Conservation (phyloP, 2,888 invertebrate genomes). For the Athripsodes cinereus region DNA sequence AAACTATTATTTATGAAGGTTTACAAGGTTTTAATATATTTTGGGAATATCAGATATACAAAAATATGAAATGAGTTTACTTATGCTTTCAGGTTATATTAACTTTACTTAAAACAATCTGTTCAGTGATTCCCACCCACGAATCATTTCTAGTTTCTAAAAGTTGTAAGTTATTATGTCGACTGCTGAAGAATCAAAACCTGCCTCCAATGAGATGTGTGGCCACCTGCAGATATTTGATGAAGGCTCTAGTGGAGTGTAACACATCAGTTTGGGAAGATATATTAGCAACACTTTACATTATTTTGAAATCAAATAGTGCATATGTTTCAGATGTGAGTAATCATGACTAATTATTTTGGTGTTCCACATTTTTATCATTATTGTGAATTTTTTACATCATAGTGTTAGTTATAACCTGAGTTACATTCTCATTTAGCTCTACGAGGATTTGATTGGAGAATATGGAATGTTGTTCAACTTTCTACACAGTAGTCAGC, state of each 20-base stretch:
- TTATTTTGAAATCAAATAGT: conserved; percentile 34
- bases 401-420: not conserved
- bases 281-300: conserved; percentile 36
- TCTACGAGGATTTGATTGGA: conserved; percentile 39
- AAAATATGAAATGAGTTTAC: conserved; percentile 10
- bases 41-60: not conserved
- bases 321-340: conserved; percentile 26
- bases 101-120: conserved; percentile 35
- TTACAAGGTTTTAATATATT: too few species aligned
- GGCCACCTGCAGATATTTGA: conserved; percentile 36
- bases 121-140: conserved; percentile 35
- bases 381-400: not conserved
- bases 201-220: conserved; percentile 35
- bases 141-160: conserved; percentile 37
- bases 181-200: conserved; percentile 35
- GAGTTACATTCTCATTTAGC: conserved; percentile 34
- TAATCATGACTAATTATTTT: too few species aligned
- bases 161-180: conserved; percentile 37
- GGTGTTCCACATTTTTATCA: not conserved
- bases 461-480: conserved; percentile 37
- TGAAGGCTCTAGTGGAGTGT: conserved; percentile 33
- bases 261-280: conserved; percentile 33
- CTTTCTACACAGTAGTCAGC: conserved; percentile 32
- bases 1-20: too few species aligned
- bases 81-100: conserved; percentile 22